Base-by-base conservation (phyloP, 2,797 vertebrate genomes). In the Pseudocheirus occidentalis region DNA sequence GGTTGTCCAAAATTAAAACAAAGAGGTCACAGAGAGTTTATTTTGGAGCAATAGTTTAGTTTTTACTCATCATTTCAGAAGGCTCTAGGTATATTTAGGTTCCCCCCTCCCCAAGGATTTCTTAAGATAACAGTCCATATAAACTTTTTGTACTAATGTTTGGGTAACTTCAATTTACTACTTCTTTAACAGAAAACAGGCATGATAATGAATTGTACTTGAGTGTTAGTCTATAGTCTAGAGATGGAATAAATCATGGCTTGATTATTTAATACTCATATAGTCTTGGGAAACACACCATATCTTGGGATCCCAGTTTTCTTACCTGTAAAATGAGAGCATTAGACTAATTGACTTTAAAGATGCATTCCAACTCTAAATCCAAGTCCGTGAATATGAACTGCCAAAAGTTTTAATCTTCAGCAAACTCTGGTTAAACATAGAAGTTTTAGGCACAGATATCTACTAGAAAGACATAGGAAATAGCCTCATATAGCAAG, bases 1-100 rank as follows among this genome's bases (percentile, higher is more conserved):
- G 55, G 46, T 95, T 97, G 95, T 92, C 94, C 96, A 94, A 94
- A 97, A 93, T 73, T 91, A 95, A 73, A 95, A 90, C 4, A 24
- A 73, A 92, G 50, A 56, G 46, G 58, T 91, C 52, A 55, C 34
- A 5, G 46, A 81, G 92, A 90, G 90, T 52, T 89, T 56, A 58
- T 93, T 59, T 46, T 24, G 46, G 34, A 54, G 40, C 73, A 46
- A 50, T 27, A 87, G 7, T 50, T 50, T 87, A 87, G 73, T 50
- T 90, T 90, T 94, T 24, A 92, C 59, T 90, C 34, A 66, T 52
- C 92, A 50, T 50, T 57, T 55, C 50, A 9, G 50, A 52, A 24
- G 50, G 73, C 9, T 3, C 73, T 87, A 46, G 46, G 9, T 27
- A 50, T 27, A 50, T 87, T 50, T 81, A 81, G 18, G 7, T 40